Conservation (phyloP, 2,113 vertebrate genomes). For the Formicarius rufipectus region DNA sequence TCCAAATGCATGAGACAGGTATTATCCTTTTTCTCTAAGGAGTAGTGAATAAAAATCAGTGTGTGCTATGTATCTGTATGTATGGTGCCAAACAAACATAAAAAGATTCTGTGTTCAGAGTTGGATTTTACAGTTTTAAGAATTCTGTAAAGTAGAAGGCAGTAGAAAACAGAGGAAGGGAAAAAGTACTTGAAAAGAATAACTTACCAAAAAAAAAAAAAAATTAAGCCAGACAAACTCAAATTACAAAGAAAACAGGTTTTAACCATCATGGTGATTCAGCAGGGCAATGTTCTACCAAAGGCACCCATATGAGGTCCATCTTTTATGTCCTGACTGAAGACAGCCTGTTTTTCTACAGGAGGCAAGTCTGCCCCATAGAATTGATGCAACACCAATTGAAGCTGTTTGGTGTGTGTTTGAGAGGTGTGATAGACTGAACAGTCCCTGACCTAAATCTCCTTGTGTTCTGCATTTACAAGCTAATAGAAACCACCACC, state of each 20-base stretch:
- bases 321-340: background rate
- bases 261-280: background rate
- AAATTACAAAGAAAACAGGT: background rate
- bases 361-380: background rate
- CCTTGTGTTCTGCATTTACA: background rate
- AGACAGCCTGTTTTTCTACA: background rate
- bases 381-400: background rate
- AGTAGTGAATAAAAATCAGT: background rate
- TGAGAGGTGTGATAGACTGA: background rate
- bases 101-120: background rate
- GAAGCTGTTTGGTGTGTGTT: background rate
- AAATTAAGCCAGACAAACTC: background rate
- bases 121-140: background rate
- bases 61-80: background rate
- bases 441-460: background rate
- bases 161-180: background rate
- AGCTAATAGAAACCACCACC: background rate
- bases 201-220: background rate
- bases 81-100: background rate
- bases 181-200: background rate
- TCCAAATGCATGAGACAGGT: background rate
- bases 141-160: background rate
- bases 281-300: background rate
- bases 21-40: background rate
- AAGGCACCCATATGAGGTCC: background rate